These are phyloP conservation scores for Telmatochromis sp. DNA, from an alignment of 2,113 vertebrate genomes.

Conservation along the genomic window DNA sequence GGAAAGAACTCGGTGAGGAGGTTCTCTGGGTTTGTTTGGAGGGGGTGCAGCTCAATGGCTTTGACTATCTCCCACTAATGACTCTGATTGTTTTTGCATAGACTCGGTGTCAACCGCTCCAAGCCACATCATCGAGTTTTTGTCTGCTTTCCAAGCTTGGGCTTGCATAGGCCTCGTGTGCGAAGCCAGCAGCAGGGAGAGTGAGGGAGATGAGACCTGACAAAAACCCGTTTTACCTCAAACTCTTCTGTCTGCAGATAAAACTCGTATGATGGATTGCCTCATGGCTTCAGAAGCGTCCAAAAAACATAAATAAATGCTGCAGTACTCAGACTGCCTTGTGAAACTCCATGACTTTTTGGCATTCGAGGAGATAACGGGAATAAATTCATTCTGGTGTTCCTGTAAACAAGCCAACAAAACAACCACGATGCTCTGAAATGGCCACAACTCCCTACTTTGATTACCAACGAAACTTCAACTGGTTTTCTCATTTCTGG, in stretches of 20 bases:
- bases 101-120: constrained; percentile 6
- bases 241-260: constrained; percentile 38
- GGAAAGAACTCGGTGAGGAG: not conserved
- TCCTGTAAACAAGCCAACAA: constrained; percentile 26
- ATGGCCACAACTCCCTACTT: constrained; percentile 24
- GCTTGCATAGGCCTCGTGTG: not conserved
- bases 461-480: constrained; percentile 35
- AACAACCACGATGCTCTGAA: constrained; percentile 25
- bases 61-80: constrained; percentile 38
- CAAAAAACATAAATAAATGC: constrained; percentile 47
- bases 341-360: constrained; percentile 34
- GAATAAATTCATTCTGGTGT: constrained; percentile 38
- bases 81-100: constrained; percentile 52
- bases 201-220: constrained; percentile 3
- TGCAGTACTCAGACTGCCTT: not conserved
- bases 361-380: constrained; percentile 26
- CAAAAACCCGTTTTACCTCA: constrained; percentile 13
- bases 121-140: constrained; percentile 36
- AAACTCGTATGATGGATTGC: constrained; percentile 33
- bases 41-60: not conserved
- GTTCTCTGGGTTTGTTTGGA: not conserved
- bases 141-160: not conserved
- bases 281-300: constrained; percentile 1
- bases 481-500: constrained; percentile 36
- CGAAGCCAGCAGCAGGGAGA: constrained; percentile 10